Evolutionary conservation across 1,140 invertebrate genomes (phyloP), one percentile per base, ranked within the genome.

Genomic region (Heliconius hewitsoni): DNA sequence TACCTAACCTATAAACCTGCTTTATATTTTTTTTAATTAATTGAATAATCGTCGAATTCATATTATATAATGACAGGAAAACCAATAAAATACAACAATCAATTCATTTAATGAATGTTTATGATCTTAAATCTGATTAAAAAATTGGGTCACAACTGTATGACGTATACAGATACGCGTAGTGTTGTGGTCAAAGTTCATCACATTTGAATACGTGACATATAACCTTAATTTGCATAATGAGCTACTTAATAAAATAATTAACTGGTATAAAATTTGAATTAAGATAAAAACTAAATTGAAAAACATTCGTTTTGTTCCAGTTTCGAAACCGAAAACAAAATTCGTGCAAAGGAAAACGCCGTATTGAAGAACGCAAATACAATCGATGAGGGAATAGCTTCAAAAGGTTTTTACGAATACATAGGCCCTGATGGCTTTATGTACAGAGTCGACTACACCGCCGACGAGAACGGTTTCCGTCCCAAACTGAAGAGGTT

Each of bases 261-360:
- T 13, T 30, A 66, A 16, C 27, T 66, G 0, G 27, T 30, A 66
- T 18, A 66, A 66, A 66, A 30, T 30, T 11, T 16, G 1, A 27
- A 66, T 66, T 66, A 66, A 66, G 23, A 66, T 66, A 60, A 60
- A 37, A 30, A 16, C 55, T 60, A 23, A 23, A 23, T 23, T 23
- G 23, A 23, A 23, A 27, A 66, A 27, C 30, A 16, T 72, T 72
- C 3, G 6, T 4, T 86, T 78, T 27, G 78, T 91, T 85, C 79
- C 90, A 97, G 96, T 87, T 97, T 96, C 92, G 96, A 97, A 88
- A 97, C 97, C n/a, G 96, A 96, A 77, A 97, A 98, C 89, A 97
- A 97, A 80, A 97, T 97, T 81, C 95, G 96, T 80, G 96, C 95
- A 27, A 94, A 97, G 89, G 97, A 97, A 89, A 95, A 96, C 78